Evolutionary conservation across 2,888 invertebrate genomes (phyloP), one percentile per base, ranked within the genome.

Genomic region (Pseudococcus longispinus): DNA sequence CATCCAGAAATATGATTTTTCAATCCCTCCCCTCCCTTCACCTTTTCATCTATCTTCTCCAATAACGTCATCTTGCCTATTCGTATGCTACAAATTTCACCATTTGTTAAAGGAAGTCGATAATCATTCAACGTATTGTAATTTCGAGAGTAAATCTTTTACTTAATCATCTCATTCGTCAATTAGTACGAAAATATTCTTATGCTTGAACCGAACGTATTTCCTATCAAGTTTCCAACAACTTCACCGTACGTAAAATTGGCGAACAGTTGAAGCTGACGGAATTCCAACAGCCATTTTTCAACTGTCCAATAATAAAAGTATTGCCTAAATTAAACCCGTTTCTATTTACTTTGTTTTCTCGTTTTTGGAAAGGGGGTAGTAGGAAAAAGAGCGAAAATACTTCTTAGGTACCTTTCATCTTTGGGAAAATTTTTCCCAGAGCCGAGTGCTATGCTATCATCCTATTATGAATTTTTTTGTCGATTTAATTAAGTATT

Each of bases 401-500:
- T 60, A 60, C 51, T 60, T 23, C 37, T 37, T 37, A 37, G 37
- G 11, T 70, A 70, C 29, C 70, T 70, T 70, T 70, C 70, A 70
- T 70, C 70, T 70, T 70, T 29, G 4, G 29, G 29, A 18, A 70
- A 70, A 70, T 18, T 70, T 70, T n/a, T 70, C 6, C 20, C 37
- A 4, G 70, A 70, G 70, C 15, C 60, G 29, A 70, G 29, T 70
- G 70, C 70, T 70, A 70, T 29, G 70, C 70, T 70, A 70, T 70
- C 70, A 70, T 80, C 77, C 32, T 42, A 80, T 42, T 80, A 13
- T 29, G 20, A 80, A 37, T 80, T 80, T 80, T 77, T 42, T 42
- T 32, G 77, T 80, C 77, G 42, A 80, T 80, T 80, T 80, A 80
- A 80, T 80, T 80, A 80, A 80, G 77, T 80, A n/a, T 37, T 80